Percentiles rank a stretch among this genome's conserved stretches.
phyloP scores from a whole-genome alignment of 2,797 vertebrate genomes.

The Morus bassanus region DNA sequence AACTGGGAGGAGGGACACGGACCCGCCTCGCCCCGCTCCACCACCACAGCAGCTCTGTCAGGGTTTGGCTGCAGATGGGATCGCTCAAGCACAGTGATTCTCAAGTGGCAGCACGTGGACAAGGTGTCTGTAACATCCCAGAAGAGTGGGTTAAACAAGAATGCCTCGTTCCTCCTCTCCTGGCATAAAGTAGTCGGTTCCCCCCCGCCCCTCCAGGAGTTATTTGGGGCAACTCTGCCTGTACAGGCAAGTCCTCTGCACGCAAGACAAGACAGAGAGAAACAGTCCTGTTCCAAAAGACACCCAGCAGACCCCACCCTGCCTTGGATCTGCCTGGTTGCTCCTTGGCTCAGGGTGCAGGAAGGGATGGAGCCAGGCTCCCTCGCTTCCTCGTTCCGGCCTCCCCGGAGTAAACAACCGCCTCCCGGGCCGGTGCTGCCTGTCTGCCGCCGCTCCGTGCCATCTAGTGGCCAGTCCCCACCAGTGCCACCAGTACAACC shows the following conservation, averaged over 20 bases:
- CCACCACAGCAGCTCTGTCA: background rate
- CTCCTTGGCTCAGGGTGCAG: background rate
- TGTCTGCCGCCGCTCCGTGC: background rate
- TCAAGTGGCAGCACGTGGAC: accelerated
- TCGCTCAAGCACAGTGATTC: background rate
- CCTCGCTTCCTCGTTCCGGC: slow-evolving; percentile 26
- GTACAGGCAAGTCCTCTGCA: background rate
- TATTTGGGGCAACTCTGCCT: slow-evolving; percentile 12
- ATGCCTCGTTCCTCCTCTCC: background rate
- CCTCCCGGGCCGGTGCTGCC: background rate
- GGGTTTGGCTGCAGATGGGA: background rate
- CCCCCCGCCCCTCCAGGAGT: background rate
- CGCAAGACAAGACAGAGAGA: background rate
- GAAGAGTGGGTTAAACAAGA: background rate
- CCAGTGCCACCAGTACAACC: background rate
- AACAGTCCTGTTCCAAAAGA: background rate
- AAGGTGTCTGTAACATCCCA: background rate
- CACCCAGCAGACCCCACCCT: background rate
- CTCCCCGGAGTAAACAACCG: background rate
- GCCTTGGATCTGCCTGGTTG: background rate
- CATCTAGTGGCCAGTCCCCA: slow-evolving; percentile 33
- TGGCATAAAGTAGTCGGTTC: accelerated
- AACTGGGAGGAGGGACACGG: background rate
- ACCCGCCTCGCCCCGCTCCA: background rate
- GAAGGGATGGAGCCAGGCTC: background rate